Conservation (phyloP, 2,797 vertebrate species). For the Danionella dracula region DNA sequence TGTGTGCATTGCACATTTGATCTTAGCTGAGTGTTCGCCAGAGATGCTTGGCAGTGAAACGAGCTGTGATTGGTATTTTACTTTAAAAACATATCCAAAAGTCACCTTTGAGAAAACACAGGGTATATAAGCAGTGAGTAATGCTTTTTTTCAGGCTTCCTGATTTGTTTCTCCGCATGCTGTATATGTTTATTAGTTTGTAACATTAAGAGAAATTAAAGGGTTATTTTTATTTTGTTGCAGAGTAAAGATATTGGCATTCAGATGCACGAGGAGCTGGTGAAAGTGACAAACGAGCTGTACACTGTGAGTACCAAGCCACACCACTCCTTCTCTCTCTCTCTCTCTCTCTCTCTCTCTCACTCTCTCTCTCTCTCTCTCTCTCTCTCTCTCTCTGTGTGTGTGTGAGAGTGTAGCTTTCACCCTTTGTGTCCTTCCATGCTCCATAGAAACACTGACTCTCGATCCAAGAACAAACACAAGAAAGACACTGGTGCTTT, state of each 20-base stretch:
- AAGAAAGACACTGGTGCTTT: constrained; percentile 16
- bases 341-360: constrained; percentile 10
- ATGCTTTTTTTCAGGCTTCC: too few species aligned
- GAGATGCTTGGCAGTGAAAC: neutral
- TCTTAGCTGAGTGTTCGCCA: neutral
- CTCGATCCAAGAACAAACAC: constrained; percentile 22
- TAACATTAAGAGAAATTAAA: too few species aligned
- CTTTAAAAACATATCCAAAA: neutral
- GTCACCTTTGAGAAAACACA: neutral
- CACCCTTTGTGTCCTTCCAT: constrained; percentile 20
- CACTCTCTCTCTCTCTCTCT: constrained; percentile 4
- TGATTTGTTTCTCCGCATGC: too few species aligned
- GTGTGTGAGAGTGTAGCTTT: constrained; percentile 8
- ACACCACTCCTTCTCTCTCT: neutral
- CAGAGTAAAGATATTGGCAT: constrained; percentile 98
- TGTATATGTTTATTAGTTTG: too few species aligned
- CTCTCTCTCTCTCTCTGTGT: constrained; percentile 9
- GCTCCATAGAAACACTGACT: constrained; percentile 40
- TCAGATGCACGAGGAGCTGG: constrained; percentile 97
- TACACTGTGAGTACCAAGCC: constrained; percentile 91
- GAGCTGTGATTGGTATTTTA: neutral
- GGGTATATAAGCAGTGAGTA: neutral
- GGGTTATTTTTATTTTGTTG: constrained; percentile 56
- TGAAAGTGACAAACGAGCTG: constrained; percentile 97
- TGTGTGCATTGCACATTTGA: neutral